Percentiles rank a stretch among this genome's conserved stretches.
Conservation (phyloP, 2,797 vertebrate species). For the Artibeus lituratus region DNA sequence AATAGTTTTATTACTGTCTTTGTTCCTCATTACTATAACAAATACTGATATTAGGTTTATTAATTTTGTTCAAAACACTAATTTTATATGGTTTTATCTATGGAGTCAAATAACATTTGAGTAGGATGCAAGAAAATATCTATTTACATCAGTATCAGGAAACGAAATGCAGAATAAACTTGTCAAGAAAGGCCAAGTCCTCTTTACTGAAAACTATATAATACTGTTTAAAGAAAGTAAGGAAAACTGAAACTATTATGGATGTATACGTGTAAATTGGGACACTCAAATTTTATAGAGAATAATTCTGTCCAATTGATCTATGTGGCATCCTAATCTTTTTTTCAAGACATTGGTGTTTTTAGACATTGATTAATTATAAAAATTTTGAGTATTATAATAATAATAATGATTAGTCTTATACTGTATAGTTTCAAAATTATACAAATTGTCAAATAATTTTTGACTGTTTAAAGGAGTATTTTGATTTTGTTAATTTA, state of each 20-base stretch:
- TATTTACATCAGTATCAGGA: background rate
- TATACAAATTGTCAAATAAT: background rate
- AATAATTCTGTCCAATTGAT: background rate
- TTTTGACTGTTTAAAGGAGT: background rate
- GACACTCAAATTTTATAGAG: background rate
- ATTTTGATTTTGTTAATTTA: background rate
- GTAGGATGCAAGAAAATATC: slow-evolving; percentile 51
- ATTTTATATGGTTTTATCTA: slow-evolving; percentile 67
- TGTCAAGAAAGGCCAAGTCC: background rate
- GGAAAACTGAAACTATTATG: background rate
- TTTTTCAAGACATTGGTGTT: background rate
- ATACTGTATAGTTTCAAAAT: background rate
- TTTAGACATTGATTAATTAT: background rate
- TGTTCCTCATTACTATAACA: slow-evolving; percentile 82
- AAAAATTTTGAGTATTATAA: too few relatives aligned
- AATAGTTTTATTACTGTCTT: slow-evolving; percentile 89
- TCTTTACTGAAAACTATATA: background rate
- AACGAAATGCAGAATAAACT: background rate
- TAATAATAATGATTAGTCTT: background rate
- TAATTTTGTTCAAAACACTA: slow-evolving; percentile 81
- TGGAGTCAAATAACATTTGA: slow-evolving; percentile 79
- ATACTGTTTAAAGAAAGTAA: background rate
- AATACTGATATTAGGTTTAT: slow-evolving; percentile 72
- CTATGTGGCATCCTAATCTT: background rate
- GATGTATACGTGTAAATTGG: background rate